Base-by-base conservation (phyloP, 2,113 vertebrate genomes). In the Lepidothrix coronata region DNA sequence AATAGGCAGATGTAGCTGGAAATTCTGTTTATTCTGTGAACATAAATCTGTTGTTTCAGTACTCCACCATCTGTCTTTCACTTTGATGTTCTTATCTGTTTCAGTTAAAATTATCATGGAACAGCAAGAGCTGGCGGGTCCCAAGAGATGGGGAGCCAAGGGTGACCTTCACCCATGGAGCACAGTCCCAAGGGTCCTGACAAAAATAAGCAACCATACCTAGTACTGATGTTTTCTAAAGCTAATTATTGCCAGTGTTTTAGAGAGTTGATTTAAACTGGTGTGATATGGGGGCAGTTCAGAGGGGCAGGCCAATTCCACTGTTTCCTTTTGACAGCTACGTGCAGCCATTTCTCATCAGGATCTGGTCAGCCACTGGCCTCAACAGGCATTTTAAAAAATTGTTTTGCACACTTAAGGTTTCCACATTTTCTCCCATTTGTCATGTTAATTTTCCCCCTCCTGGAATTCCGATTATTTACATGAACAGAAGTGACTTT, bases 401-500 rank as follows among this genome's bases (percentile, higher is more conserved):
- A n/a, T 33, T 48, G 44, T 15, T 93, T 58, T 85, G 43, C 33
- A 5, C 66, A 14, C 6, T 6, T 33, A 24, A 12, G 17, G 24
- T 86, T 83, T 92, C 87, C 73, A 51, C 89, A 35, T 89, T 95
- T 96, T 94, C 44, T 96, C 86, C 52, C 49, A 48, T 93, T 97
- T 96, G 77, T 92, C 91, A 85, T 17, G 16, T 86, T 96, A 71
- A 51, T 92, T 97, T 97, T 88, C 39, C 55, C 84, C 93, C 75
- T 91, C 67, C 76, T 74, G 63, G 78, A 97, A 95, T 92, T 97
- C 94, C 95, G 95, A 97, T 97, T 96, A 95, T 93, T 94, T 95
- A 95, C 96, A 94, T 92, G 95, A 97, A 68, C 90, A 85, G 92
- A 97, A 97, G 94, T 94, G 96, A 89, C 88, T 97, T 97, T 89